Base-by-base conservation (phyloP, 2,113 vertebrate genomes). In the Xiphorhynchus elegans region DNA sequence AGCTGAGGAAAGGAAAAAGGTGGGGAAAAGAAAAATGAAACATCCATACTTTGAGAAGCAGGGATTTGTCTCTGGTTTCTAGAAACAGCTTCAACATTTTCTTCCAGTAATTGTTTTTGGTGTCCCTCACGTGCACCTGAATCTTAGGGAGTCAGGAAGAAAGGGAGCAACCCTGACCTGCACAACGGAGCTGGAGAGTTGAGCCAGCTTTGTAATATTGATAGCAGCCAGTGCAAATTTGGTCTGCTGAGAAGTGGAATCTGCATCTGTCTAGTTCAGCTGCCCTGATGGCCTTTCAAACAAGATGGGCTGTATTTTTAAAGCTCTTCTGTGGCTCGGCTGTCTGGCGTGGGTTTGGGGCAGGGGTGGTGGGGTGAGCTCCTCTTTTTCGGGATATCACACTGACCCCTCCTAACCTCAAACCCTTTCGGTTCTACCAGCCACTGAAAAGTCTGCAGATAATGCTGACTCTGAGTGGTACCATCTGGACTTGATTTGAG, bases 401-500 rank as follows among this genome's bases (percentile, higher is more conserved):
- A 50, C 17, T 92, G 86, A 88, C 50, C 46, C 33, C 25, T 92
- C 58, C 84, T 78, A 84, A 84, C 66, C 76, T 82, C 82, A 85
- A 73, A 93, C 37, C 37, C 12, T n/a, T 66, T 90, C 72, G 84
- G 77, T 66, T 89, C 42, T 55, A 39, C 29, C 44, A 67, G 60
- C 60, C 80, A 28, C 91, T 56, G 69, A 55, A 72, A 78, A 44
- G 31, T 29, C 55, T 83, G 49, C 63, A 88, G 76, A 90, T 70
- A 92, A n/a, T 72, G 80, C 56, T 75, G 74, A 66, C 81, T 95
- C 58, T 0, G 9, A 73, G 20, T 1, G 7, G 66, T 62, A 42
- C 74, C 89, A 84, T 80, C 85, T 92, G 90, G 79, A 86, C 67
- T 85, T 94, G 23, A 89, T 91, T 89, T 89, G 69, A 89, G 62